These are phyloP conservation scores for Desoria tigrina DNA, from an alignment of 2,888 invertebrate species.

Conservation along the genomic window DNA sequence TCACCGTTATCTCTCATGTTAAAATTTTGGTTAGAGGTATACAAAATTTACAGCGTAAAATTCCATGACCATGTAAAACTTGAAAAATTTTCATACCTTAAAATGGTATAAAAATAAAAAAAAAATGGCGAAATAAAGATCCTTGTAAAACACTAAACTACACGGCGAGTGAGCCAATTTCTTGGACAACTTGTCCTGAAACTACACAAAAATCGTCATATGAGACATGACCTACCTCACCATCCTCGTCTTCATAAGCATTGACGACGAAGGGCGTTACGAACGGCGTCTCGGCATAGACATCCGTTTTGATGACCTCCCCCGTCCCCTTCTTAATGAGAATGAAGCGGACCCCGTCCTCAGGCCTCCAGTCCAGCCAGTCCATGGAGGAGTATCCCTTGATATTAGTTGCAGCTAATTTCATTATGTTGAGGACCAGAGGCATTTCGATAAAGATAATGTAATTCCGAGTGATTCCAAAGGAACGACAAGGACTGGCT, in stretches of 20 bases:
- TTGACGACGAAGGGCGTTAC: constrained; percentile 62
- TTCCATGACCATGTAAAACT: too few species aligned
- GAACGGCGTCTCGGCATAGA: constrained; percentile 57
- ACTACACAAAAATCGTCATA: too few species aligned
- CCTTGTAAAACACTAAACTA: too few species aligned
- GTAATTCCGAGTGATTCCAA: constrained; percentile 61
- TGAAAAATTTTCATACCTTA: too few species aligned
- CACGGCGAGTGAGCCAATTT: too few species aligned
- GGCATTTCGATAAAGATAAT: constrained; percentile 62
- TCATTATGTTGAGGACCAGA: constrained; percentile 57
- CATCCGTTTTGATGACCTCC: constrained; percentile 55
- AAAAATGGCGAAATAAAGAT: too few species aligned
- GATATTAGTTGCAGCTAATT: constrained; percentile 56
- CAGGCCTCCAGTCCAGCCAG: constrained; percentile 57
- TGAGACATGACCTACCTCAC: too few species aligned
- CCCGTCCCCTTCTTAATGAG: constrained; percentile 58
- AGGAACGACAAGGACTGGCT: constrained; percentile 60
- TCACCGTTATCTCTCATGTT: too few species aligned
- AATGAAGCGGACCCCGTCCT: constrained; percentile 57
- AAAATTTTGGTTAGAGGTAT: too few species aligned
- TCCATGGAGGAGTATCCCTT: constrained; percentile 57
- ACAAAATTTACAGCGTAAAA: too few species aligned
- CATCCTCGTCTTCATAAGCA: constrained; percentile 59
- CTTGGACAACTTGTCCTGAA: too few species aligned
- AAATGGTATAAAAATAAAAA: too few species aligned